Evolutionary conservation across 2,888 invertebrate genomes (phyloP).

Genomic region (Mesopsocus fuscifrons): DNA sequence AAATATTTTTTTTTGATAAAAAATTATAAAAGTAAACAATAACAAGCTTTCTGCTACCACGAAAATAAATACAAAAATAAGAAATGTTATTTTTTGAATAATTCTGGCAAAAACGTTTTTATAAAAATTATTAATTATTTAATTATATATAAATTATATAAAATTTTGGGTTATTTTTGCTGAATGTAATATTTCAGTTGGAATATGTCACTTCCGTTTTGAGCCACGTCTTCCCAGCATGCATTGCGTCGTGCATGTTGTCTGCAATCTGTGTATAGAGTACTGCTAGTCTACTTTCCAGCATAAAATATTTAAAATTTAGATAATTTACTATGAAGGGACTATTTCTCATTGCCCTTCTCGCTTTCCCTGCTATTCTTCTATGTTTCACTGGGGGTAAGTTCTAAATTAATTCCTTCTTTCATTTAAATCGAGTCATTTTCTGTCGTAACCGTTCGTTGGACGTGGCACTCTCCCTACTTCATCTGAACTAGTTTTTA

Average conservation of each 20-base stretch:
- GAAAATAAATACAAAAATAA: not conserved
- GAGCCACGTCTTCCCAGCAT: slow-evolving; percentile 7
- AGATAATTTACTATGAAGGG: slow-evolving; percentile 38
- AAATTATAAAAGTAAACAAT: not conserved
- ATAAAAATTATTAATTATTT: no score
- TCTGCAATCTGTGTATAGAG: not conserved
- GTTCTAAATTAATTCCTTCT: no score
- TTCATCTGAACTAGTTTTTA: no score
- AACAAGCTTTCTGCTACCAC: not conserved
- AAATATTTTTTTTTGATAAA: no score
- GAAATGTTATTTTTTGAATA: no score
- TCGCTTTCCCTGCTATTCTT: slow-evolving; percentile 51
- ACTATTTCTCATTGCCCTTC: slow-evolving; percentile 39
- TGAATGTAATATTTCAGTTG: no score
- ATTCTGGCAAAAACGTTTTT: no score
- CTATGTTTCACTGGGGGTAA: slow-evolving; percentile 54
- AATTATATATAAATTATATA: no score
- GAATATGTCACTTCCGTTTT: slow-evolving; percentile 6
- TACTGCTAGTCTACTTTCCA: not conserved
- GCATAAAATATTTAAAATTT: not conserved
- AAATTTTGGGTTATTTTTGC: no score
- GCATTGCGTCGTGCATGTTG: not conserved
- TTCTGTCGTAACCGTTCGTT: no score
- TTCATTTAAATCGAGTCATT: no score
- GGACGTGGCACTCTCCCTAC: no score